Evolutionary conservation across 2,888 invertebrate genomes (phyloP).

Genomic region (Gasteruption jaculator): DNA sequence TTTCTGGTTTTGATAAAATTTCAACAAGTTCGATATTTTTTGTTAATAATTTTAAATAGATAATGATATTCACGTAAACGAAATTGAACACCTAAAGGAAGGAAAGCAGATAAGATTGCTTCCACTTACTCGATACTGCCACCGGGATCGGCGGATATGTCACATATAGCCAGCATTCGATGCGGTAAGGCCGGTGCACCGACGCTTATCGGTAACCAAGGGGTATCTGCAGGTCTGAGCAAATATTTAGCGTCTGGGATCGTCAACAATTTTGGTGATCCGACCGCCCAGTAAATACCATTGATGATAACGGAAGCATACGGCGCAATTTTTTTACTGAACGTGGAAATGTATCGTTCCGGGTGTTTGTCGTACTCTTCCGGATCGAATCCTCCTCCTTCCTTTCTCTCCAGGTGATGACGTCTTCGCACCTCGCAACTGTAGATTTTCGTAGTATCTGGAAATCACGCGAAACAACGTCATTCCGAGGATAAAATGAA

Average conservation of each 20-base stretch:
- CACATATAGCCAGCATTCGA: conserved; percentile 91
- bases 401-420: conserved; percentile 89
- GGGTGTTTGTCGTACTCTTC: conserved; percentile 91
- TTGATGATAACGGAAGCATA: conserved; percentile 96
- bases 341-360: conserved; percentile 90
- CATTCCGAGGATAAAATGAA: background rate
- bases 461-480: conserved; percentile 13
- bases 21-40: background rate
- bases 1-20: background rate
- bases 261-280: conserved; percentile 91
- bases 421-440: conserved; percentile 92
- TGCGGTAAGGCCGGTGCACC: conserved; percentile 87
- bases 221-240: conserved; percentile 80
- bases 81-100: background rate
- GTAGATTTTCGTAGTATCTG: conserved; percentile 91
- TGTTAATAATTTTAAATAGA: background rate
- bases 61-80: background rate
- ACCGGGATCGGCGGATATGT: conserved; percentile 98
- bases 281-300: conserved; percentile 98
- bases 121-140: conserved; percentile 78
- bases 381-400: conserved; percentile 87
- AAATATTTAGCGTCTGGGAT: conserved; percentile 97
- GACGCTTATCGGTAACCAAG: conserved; percentile 87
- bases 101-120: conserved; percentile 1
- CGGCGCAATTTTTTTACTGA: conserved; percentile 95